Conservation (phyloP, 1,140 invertebrate species). For the Argopecten irradians region DNA sequence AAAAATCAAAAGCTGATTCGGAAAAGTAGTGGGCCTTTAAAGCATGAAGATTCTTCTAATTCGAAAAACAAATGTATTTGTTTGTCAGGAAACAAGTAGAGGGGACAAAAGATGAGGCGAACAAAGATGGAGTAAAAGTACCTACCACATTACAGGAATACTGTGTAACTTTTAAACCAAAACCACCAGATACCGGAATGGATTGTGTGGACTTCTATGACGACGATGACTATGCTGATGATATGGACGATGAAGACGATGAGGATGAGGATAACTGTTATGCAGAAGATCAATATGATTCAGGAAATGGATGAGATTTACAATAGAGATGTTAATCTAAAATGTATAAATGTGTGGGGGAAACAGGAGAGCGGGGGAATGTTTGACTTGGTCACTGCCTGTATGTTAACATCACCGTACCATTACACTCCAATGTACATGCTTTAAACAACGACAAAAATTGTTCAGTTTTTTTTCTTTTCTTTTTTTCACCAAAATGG, state of each 20-base stretch:
- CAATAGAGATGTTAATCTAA: neutral
- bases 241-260: slow-evolving; percentile 74
- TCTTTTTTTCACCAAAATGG: no score
- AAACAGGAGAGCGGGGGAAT: neutral
- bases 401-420: neutral
- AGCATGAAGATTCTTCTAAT: neutral
- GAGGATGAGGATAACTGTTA: slow-evolving; percentile 71
- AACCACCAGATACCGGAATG: slow-evolving; percentile 63
- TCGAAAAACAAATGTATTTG: slow-evolving; percentile 12
- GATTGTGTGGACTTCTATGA: slow-evolving; percentile 74
- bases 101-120: slow-evolving; percentile 94
- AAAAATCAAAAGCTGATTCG: no score
- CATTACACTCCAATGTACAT: slow-evolving; percentile 19
- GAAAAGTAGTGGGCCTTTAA: neutral
- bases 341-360: neutral
- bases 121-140: slow-evolving; percentile 96
- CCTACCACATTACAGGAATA: slow-evolving; percentile 99
- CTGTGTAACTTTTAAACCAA: slow-evolving; percentile 74
- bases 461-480: neutral
- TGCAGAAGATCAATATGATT: slow-evolving; percentile 73
- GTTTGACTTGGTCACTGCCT: slow-evolving; percentile 9
- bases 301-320: slow-evolving; percentile 68
- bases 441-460: neutral
- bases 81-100: slow-evolving; percentile 94
- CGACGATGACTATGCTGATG: slow-evolving; percentile 75